Percentiles rank a stretch among this genome's conserved stretches.
Evolutionary conservation across 1,140 invertebrate species (phyloP).

Genomic region (Fopius arisanus): DNA sequence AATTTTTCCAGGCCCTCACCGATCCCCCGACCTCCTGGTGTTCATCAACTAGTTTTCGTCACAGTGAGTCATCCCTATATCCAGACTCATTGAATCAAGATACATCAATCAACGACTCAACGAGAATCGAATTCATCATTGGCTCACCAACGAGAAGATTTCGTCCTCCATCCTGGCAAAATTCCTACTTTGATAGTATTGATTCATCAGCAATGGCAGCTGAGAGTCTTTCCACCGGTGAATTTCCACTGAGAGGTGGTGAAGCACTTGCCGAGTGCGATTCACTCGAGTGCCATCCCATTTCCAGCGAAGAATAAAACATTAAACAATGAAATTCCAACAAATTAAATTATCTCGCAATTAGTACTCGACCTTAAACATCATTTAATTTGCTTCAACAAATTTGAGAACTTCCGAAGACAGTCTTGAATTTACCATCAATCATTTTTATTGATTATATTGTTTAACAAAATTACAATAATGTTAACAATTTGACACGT

Average conservation of each 20-base stretch:
- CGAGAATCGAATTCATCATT: slow-evolving; percentile 59
- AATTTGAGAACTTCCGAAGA: neutral
- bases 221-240: slow-evolving; percentile 55
- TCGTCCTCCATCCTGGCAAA: slow-evolving; percentile 47
- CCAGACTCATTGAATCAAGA: slow-evolving; percentile 61
- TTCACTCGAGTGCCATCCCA: slow-evolving; percentile 62
- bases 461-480: neutral
- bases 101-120: slow-evolving; percentile 52
- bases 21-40: slow-evolving; percentile 64
- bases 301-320: slow-evolving; percentile 50
- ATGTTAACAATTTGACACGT: neutral
- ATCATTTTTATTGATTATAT: neutral
- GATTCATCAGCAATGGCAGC: slow-evolving; percentile 56
- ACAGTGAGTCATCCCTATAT: slow-evolving; percentile 58
- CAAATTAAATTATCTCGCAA: neutral
- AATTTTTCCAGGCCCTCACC: slow-evolving; percentile 49
- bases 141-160: slow-evolving; percentile 57
- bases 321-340: neutral
- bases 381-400: neutral
- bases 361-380: neutral
- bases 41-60: slow-evolving; percentile 47
- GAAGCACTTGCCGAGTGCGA: slow-evolving; percentile 69
- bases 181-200: slow-evolving; percentile 67
- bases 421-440: neutral
- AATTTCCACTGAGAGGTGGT: slow-evolving; percentile 56